A percentile compares a stretch with the other conserved stretches of the same genome.
Conservation (phyloP, 2,113 vertebrate genomes). For the Arizona elegans region DNA sequence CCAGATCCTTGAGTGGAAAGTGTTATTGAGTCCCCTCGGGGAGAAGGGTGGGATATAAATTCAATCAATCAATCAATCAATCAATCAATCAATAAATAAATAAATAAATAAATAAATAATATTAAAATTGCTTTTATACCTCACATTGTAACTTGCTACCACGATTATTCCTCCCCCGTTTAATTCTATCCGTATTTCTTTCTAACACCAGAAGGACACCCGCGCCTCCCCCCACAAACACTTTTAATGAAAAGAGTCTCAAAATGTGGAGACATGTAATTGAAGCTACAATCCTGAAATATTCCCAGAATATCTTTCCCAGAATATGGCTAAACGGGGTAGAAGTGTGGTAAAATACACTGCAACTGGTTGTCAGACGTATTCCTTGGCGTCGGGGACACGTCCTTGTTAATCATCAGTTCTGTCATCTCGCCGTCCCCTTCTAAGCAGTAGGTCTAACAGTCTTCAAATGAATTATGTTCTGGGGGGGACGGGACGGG, state of each 20-base stretch:
- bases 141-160: neutral
- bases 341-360: neutral
- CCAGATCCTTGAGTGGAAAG: neutral
- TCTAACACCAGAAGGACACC: neutral
- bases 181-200: neutral
- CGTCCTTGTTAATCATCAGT: neutral
- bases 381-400: neutral
- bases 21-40: too few species aligned
- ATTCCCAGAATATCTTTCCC: neutral
- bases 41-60: too few species aligned
- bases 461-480: neutral
- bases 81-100: too few species aligned
- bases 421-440: neutral
- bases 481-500: neutral
- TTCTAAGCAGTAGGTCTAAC: neutral
- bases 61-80: too few species aligned
- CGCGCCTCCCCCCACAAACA: accelerated
- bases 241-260: neutral
- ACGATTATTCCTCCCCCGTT: neutral
- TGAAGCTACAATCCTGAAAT: neutral
- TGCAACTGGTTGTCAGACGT: neutral
- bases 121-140: neutral
- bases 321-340: neutral
- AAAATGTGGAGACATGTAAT: neutral
- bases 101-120: too few species aligned